phyloP scores from a whole-genome alignment of 1,140 invertebrate genomes.

The Bombus terrestris region DNA sequence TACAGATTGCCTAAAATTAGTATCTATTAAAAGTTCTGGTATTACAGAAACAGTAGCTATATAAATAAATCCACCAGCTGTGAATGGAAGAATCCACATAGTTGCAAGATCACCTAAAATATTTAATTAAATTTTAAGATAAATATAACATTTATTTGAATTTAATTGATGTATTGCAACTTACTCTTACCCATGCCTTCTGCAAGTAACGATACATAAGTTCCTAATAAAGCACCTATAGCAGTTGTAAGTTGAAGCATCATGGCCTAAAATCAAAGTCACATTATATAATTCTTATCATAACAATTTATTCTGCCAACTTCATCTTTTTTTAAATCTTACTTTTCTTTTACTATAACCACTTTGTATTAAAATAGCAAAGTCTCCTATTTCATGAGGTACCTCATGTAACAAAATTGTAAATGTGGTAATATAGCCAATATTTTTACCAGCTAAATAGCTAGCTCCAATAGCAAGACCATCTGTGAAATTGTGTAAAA shows the following conservation, averaged over 20 bases:
- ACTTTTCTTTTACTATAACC: constrained; percentile 94
- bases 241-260: constrained; percentile 95
- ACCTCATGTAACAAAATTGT: constrained; percentile 98
- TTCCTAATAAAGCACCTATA: constrained; percentile 95
- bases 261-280: constrained; percentile 88
- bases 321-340: constrained; percentile 34
- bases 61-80: constrained; percentile 99
- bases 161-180: background rate
- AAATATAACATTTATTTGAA: background rate
- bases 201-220: constrained; percentile 91
- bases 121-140: constrained; percentile 34
- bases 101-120: constrained; percentile 88
- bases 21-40: constrained; percentile 94
- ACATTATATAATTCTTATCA: background rate
- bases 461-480: constrained; percentile 98
- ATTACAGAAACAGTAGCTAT: constrained; percentile 98
- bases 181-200: constrained; percentile 85
- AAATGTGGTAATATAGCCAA: constrained; percentile 94
- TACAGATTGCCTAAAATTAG: constrained; percentile 92
- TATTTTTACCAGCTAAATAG: constrained; percentile 93
- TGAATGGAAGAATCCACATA: constrained; percentile 96
- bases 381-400: constrained; percentile 99
- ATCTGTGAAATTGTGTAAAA: constrained; percentile 98
- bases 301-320: background rate
- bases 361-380: constrained; percentile 97